Evolutionary conservation across 2,113 vertebrate species (phyloP), one percentile per base, ranked within the genome.

Genomic region (Genyomyrus donnyi): DNA sequence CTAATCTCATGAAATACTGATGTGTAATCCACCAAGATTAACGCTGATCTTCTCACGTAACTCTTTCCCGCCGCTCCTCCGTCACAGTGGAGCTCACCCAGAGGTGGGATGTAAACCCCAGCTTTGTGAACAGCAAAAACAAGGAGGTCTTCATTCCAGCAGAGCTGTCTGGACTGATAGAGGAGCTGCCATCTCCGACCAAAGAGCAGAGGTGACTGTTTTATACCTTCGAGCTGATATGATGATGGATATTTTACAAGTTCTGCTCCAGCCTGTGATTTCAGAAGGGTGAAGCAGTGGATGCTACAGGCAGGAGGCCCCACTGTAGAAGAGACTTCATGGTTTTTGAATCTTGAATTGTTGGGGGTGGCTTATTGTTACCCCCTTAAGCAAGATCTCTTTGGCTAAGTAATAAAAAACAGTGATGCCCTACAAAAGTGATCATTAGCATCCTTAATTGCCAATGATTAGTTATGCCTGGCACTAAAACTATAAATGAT

Each of bases 71-170:
- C 89, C 80, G 3, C 53, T 94, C 93, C 87, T 17, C 93, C 2
- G 5, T 95, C 96, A 91, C 95, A 99, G 98, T 94, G 91, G 97
- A 97, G 92, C 89, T 96, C 91, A 95, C 90, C 90, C 95, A 96
- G 62, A 95, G 94, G 7, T 91, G 92, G 92, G 91, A 80, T 0
- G 95, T 94, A 83, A 95, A 91, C 84, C 89, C 93, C 90, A 97
- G 94, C 92, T 97, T 96, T 95, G 95, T 97, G 91, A 96, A 95
- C 94, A 97, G 94, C 89, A 93, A 96, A 88, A 96, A 96, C 91
- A 95, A 95, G 92, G 97, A 97, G 80, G 93, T 93, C 50, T 95
- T 94, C 58, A 90, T 96, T 62, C 94, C 96, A 48, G 91, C 97
- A 66, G 96, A 96, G 11, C 94, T 96, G 5, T 93, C 93, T 13